A percentile compares a stretch with the other conserved stretches of the same genome.
phyloP scores from a whole-genome alignment of 2,888 invertebrate species.

The Hyalella azteca region DNA sequence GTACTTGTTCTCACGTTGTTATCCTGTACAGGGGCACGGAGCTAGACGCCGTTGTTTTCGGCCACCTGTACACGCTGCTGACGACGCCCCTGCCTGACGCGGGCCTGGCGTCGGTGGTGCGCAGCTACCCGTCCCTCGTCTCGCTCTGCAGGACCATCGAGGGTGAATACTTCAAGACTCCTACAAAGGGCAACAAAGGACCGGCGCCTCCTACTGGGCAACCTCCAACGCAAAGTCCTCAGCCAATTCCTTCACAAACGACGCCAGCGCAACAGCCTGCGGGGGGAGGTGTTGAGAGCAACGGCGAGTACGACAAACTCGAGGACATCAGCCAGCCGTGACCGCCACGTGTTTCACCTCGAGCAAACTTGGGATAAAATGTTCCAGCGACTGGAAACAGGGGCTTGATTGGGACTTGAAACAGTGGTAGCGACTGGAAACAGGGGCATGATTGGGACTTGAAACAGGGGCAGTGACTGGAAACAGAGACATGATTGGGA shows the following conservation, averaged over 20 bases:
- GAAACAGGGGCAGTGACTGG: too few relatives aligned
- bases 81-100: slow-evolving; percentile 87
- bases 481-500: too few relatives aligned
- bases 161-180: slow-evolving; percentile 74
- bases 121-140: slow-evolving; percentile 77
- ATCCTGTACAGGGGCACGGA: slow-evolving; percentile 91
- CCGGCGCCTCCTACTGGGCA: not conserved
- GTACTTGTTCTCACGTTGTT: too few relatives aligned
- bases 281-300: slow-evolving; percentile 13
- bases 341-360: slow-evolving; percentile 3
- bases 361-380: too few relatives aligned
- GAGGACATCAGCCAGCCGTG: slow-evolving; percentile 48
- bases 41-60: slow-evolving; percentile 93
- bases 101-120: slow-evolving; percentile 79
- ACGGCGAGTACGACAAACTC: slow-evolving; percentile 54
- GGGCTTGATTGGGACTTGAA: too few relatives aligned
- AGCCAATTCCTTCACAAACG: not conserved
- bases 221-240: not conserved
- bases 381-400: too few relatives aligned
- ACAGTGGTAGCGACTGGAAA: too few relatives aligned
- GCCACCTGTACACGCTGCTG: slow-evolving; percentile 92
- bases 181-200: slow-evolving; percentile 3
- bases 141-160: slow-evolving; percentile 84
- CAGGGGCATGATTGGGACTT: too few relatives aligned
- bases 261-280: not conserved